Base-by-base conservation (phyloP, 2,797 vertebrate genomes). In the Danio tinwini region DNA sequence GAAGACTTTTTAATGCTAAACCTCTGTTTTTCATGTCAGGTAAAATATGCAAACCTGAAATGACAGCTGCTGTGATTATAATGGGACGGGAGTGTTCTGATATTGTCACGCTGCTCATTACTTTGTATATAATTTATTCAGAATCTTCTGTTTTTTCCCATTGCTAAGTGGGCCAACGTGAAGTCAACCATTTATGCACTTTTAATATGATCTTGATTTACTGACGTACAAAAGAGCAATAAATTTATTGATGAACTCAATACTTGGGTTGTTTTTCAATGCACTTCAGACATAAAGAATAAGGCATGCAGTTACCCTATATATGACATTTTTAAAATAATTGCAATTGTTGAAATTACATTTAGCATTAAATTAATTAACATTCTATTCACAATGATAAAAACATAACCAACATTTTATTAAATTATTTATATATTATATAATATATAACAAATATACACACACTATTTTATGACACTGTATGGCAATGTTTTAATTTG, bases 61-160 rank as follows among this genome's bases (percentile, higher is more conserved):
- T 69, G 67, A 70, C 6, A 0, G 67, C 16, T 40, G 52, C 16
- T 7, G 50, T 17, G 37, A 55, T 7, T 70, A 7, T 55, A 70
- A 70, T 55, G 68, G 68, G 50, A 42, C 53, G 7, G 64, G 7
- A 49, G 44, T 67, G 16, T n/a, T 70, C 37, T 70, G 68, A n/a
- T 5, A 19, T 8, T 13, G n/a, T 42, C 49, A 53, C 6, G 0
- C 40, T 40, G 49, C 16, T 70, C n/a, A 53, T 37, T 53, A 29
- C 40, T 40, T 10, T 8, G 37, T 40, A 49, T 70, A 40, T 53
- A 53, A 53, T 40, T 40, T 53, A 70, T 53, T 40, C 6, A 70
- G 40, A 70, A 53, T 40, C 6, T 39, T 40, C 40, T 14, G 11
- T 70, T 70, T 55, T 70, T 55, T 29, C 16, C 49, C 53, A n/a